phyloP scores from a whole-genome alignment of 2,797 vertebrate genomes.

The Melanotaenia boesemani region DNA sequence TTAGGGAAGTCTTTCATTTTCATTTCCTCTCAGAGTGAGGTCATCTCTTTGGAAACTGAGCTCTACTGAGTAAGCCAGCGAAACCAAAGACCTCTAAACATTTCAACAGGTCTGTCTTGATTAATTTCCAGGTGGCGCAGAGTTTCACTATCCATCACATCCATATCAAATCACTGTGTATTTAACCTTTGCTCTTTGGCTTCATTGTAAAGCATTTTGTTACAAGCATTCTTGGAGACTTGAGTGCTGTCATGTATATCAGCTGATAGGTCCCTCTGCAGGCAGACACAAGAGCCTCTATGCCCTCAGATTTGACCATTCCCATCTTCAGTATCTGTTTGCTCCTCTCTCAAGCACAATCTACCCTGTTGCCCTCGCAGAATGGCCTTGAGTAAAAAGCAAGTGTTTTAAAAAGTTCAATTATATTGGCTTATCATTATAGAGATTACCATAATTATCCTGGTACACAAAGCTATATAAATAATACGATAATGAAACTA shows the following conservation, averaged over 20 bases:
- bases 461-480: too few relatives aligned
- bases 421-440: too few relatives aligned
- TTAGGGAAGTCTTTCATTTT: conserved; percentile 60
- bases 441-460: too few relatives aligned
- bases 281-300: conserved; percentile 19
- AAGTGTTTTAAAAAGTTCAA: too few relatives aligned
- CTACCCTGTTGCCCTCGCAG: conserved; percentile 1
- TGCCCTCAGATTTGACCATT: conserved; percentile 38
- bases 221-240: conserved; percentile 21
- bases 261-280: conserved; percentile 13
- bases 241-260: conserved; percentile 30
- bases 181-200: conserved; percentile 20
- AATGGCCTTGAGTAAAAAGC: too few relatives aligned
- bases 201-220: conserved; percentile 25
- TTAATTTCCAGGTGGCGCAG: neutral
- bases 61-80: conserved; percentile 18
- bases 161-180: conserved; percentile 17
- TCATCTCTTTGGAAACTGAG: conserved; percentile 50
- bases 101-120: conserved; percentile 23
- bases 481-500: too few relatives aligned
- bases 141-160: conserved; percentile 4
- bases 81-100: conserved; percentile 14
- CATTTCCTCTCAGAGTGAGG: conserved; percentile 47
- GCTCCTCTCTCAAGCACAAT: conserved; percentile 29
- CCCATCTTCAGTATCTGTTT: neutral